Evolutionary conservation across 64 coral and sea anemone species (phyloP), one percentile per base, ranked within the genome.

Genomic region (Platygyra sinensis): DNA sequence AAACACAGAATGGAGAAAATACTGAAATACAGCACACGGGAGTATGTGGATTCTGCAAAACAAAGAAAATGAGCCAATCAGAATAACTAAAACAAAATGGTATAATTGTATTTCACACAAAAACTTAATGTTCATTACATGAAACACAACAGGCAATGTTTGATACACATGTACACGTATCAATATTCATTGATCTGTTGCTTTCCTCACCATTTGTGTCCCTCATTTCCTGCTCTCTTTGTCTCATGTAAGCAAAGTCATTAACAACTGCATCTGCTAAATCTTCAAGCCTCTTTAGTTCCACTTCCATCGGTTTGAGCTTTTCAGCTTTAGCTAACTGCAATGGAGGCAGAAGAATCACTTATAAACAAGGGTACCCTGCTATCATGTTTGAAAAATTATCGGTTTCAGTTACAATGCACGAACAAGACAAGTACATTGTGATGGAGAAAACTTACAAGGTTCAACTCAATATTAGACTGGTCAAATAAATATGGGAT

Each of bases 1-100:
- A 99, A 86, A 82, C 97, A 99, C 18, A 99, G 72, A 78, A 99
- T 99, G 28, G 97, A 99, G 64, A 99, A 99, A n/a, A 99, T 55
- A 50, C 93, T 95, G 79, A 99, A 99, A 60, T 99, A 99, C 11
- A 99, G 80, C 16, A 99, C 97, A 86, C 97, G 60, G 62, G 97
- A 99, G 71, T 99, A 89, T 1, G 97, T 99, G 39, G 97, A 99
- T 77, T 99, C 97, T 99, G 91, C 67, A 95, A 90, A 18, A 79
- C 59, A 90, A 72, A 79, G 73, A 54, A 75, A 80, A 11, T 60
- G 8, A 38, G 8, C 33, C 77, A 8, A 19, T 49, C 3, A 73
- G 52, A 60, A 62, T 46, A 5, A 46, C 42, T 46, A 46, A 46
- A 46, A 46, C 42, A 46, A 46, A 46, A 46, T 46, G 42, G 42